These are phyloP conservation scores for Amblyopsis rosae DNA, from an alignment of 2,113 vertebrate genomes.

Conservation along the genomic window DNA sequence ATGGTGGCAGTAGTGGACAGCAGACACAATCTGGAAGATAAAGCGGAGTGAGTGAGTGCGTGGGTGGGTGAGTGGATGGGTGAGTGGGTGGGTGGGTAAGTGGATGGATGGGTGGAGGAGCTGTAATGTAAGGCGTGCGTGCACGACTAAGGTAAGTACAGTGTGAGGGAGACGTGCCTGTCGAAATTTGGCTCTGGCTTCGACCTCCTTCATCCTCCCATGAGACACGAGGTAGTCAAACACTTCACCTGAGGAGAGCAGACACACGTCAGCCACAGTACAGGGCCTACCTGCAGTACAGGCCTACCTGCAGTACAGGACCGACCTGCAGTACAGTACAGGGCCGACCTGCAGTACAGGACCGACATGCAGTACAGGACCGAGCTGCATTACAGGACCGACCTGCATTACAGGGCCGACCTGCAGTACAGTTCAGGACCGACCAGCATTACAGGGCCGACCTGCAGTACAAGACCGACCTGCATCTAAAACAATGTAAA, in stretches of 20 bases:
- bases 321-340: not conserved
- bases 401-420: not conserved
- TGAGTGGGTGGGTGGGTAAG: not conserved
- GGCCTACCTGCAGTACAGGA: not conserved
- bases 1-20: conserved; percentile 93
- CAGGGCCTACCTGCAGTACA: not conserved
- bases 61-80: not conserved
- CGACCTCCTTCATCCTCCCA: conserved; percentile 95
- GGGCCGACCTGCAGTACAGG: too few species aligned
- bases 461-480: too few species aligned
- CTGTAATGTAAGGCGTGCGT: not conserved
- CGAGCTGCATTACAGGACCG: too few species aligned
- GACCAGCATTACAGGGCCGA: not conserved
- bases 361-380: conserved; percentile 1
- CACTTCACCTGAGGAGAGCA: conserved; percentile 74
- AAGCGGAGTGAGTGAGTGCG: not conserved
- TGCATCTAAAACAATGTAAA: too few species aligned
- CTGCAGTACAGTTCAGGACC: too few species aligned
- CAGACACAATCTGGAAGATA: conserved; percentile 87
- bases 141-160: not conserved
- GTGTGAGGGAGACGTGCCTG: conserved; percentile 59
- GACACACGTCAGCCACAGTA: conserved; percentile 3
- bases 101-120: not conserved
- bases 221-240: conserved; percentile 97
- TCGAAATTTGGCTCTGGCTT: conserved; percentile 86